Evolutionary conservation across 2,113 vertebrate species (phyloP).

Genomic region (Canis aureus): DNA sequence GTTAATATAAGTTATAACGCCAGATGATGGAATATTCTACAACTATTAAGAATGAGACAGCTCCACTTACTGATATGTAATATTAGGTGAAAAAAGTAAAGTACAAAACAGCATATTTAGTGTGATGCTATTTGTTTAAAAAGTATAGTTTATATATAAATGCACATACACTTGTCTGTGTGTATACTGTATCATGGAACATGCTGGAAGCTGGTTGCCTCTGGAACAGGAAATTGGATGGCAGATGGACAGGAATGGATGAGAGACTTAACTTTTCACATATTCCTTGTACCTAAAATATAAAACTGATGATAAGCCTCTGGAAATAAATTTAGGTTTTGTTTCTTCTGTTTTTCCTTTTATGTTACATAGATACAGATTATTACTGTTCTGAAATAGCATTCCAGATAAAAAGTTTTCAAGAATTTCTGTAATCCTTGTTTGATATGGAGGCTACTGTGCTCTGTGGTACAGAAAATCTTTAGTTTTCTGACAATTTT

Average conservation of each 20-base stretch:
- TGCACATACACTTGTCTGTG: neutral
- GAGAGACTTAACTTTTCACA: neutral
- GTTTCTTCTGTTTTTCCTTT: neutral
- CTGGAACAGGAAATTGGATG: neutral
- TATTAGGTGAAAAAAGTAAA: slow-evolving; percentile 13
- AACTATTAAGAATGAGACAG: neutral
- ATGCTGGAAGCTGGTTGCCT: neutral
- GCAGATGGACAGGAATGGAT: neutral
- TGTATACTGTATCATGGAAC: neutral
- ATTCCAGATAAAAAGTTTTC: neutral
- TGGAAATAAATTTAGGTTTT: neutral
- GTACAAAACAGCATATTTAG: neutral
- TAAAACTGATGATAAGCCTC: neutral
- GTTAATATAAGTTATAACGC: neutral
- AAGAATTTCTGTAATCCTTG: neutral
- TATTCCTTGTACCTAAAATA: neutral
- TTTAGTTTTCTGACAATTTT: neutral
- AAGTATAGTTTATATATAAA: neutral
- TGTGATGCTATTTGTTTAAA: neutral
- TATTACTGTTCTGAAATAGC: slow-evolving; percentile 2
- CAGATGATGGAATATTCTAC: neutral
- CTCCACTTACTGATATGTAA: neutral
- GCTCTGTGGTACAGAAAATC: neutral
- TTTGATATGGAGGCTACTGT: neutral
- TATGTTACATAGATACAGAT: neutral